Base-by-base conservation (phyloP, 2,797 vertebrate species). In the Tokudaia tokunoshimensis region DNA sequence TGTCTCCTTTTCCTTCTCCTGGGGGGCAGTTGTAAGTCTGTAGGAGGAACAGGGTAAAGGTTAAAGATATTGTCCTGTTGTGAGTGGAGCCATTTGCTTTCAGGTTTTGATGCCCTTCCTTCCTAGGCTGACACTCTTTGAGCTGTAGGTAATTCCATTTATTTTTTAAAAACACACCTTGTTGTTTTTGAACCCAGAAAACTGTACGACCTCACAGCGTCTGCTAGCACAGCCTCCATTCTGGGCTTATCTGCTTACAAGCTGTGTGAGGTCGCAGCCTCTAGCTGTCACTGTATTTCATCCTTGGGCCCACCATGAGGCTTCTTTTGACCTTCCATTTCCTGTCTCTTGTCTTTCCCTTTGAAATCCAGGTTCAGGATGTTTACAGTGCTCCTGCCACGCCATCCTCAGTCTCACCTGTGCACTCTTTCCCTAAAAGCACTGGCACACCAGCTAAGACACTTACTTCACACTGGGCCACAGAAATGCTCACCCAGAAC, bases 271-370 rank as follows among this genome's bases (percentile, higher is more conserved):
- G 50, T 22, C 67, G 9, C 5, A 50, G 61, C 34, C 52, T 76
- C n/a, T 20, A 26, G 65, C 41, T 65, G 34, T 84, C 52, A 74
- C 5, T 59, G 14, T 84, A 12, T 29, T 26, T 86, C 76, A 61
- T 55, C 22, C n/a, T 17, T 70, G 11, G n/a, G 44, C 31, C 22
- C 76, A 13, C 13, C 14, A 65, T 47, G 55, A 70, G 52, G 24
- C 12, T 94, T 90, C 87, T 94, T 82, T 80, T 44, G 26, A 41
- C 55, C 52, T 95, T 82, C 13, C 3, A 91, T 85, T 87, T 55
- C 47, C 2, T 44, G n/a, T 63, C 41, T 59, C 47, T 52, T 52
- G 3, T 52, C 74, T 34, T 87, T 85, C 8, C 59, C 24, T 13
- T 22, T 94, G 76, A 70, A 76, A 88, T 47, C 50, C 57, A 34